Evolutionary conservation across 2,797 vertebrate species (phyloP), one percentile per base, ranked within the genome.

Genomic region (Bradypodion ventrale): DNA sequence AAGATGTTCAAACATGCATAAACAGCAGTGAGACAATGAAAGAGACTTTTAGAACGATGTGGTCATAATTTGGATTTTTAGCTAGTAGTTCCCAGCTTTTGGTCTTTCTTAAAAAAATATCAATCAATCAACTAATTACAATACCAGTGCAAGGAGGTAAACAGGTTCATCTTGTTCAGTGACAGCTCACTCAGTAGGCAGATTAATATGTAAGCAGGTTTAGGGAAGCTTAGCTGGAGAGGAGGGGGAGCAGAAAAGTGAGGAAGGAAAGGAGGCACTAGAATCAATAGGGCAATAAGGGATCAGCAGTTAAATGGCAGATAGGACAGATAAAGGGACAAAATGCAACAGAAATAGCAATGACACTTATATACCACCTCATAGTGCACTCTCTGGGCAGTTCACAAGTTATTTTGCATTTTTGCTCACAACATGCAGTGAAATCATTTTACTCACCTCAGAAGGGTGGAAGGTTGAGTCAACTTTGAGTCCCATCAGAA

Each of bases 101-200:
- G 56, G 42, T 62, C n/a, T 82, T 56, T 21, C 49, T 83, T 49
- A 23, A 68, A 80, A 75, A n/a, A n/a, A 70, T 52, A 70, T 44
- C 74, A 46, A 46, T 72, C 56, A n/a, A 15, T 44, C 23, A 72
- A 59, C 29, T 59, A 87, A 86, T 62, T 63, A 70, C 65, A 77
- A 69, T n/a, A 0, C 27, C 86, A 83, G 8, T 25, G 7, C 9
- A 87, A 85, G 12, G 1, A 56, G 13, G 56, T 27, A 23, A 87
- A 78, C 65, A 84, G 46, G 32, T 44, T 4, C 69, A 75, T 65
- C 86, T 42, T 62, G 78, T 19, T 7, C 25, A 1, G 75, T 32
- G 42, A 78, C 42, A 7, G 29, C 85, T 90, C 87, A 78, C 27
- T 1, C 80, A 76, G 49, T 80, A 60, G n/a, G 80, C 16, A 1